These are phyloP conservation scores for Batillaria attramentaria DNA, from an alignment of 1,140 invertebrate species.

Conservation along the genomic window DNA sequence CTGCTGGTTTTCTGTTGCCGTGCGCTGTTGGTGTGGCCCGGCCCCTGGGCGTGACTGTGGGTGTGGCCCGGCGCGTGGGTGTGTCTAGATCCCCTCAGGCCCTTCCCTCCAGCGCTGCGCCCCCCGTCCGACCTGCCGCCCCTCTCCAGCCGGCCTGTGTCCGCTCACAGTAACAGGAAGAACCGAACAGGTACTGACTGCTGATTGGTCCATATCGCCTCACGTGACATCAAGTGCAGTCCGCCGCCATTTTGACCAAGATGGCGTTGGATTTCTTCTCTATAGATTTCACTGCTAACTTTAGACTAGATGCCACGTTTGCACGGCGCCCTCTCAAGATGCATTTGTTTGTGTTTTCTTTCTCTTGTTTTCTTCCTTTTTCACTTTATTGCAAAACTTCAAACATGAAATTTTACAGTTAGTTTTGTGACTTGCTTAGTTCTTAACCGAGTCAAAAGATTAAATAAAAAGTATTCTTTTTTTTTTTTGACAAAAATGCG, in stretches of 20 bases:
- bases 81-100: slow-evolving; percentile 35
- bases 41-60: slow-evolving; percentile 9
- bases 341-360: no score
- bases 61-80: slow-evolving; percentile 22
- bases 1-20: slow-evolving; percentile 28
- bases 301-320: no score
- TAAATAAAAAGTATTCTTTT: no score
- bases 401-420: no score
- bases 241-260: background rate
- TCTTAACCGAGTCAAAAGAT: no score
- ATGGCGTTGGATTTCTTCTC: no score
- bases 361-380: no score
- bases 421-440: no score
- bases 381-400: no score
- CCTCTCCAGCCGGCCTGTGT: slow-evolving; percentile 25
- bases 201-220: slow-evolving; percentile 15
- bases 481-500: no score
- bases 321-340: no score
- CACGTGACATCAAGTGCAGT: slow-evolving; percentile 20
- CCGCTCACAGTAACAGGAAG: slow-evolving; percentile 19
- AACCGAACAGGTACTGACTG: slow-evolving; percentile 30
- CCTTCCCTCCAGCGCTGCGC: slow-evolving; percentile 29
- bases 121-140: slow-evolving; percentile 23
- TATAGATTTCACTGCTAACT: no score
- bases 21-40: background rate